These are phyloP conservation scores for Notospermus geniculatus DNA, from an alignment of 1,140 invertebrate genomes.

Conservation along the genomic window DNA sequence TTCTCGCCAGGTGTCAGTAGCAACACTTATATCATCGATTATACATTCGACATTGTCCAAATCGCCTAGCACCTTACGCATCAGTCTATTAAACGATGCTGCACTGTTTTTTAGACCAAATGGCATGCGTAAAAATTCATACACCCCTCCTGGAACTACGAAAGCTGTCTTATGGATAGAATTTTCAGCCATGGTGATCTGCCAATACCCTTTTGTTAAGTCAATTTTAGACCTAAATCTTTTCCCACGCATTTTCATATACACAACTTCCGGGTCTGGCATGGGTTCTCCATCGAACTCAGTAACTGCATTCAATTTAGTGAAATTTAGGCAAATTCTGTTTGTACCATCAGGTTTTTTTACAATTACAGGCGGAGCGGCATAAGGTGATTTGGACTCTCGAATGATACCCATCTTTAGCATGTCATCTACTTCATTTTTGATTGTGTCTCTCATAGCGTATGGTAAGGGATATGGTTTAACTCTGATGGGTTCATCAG, in stretches of 20 bases:
- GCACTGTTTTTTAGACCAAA: constrained; percentile 27
- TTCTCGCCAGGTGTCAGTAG: constrained; percentile 5
- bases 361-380: constrained; percentile 58
- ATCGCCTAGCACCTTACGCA: constrained; percentile 10
- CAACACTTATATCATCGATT: constrained; percentile 3
- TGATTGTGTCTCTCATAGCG: constrained; percentile 38
- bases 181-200: constrained; percentile 21
- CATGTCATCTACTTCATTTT: constrained; percentile 41
- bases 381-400: constrained; percentile 54
- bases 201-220: constrained; percentile 23
- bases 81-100: constrained; percentile 18
- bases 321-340: constrained; percentile 59
- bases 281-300: constrained; percentile 26
- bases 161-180: constrained; percentile 24
- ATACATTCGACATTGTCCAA: neutral
- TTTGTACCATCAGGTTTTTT: constrained; percentile 54
- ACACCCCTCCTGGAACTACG: constrained; percentile 6
- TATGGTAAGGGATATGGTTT: constrained; percentile 41
- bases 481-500: constrained; percentile 8
- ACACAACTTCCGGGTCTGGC: constrained; percentile 23
- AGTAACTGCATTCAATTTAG: constrained; percentile 27
- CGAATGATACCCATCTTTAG: constrained; percentile 44
- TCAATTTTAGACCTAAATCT: constrained; percentile 24
- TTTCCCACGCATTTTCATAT: neutral
- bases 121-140: constrained; percentile 20